These are phyloP conservation scores for Fratercula arctica DNA, from an alignment of 2,797 vertebrate species.

Conservation along the genomic window DNA sequence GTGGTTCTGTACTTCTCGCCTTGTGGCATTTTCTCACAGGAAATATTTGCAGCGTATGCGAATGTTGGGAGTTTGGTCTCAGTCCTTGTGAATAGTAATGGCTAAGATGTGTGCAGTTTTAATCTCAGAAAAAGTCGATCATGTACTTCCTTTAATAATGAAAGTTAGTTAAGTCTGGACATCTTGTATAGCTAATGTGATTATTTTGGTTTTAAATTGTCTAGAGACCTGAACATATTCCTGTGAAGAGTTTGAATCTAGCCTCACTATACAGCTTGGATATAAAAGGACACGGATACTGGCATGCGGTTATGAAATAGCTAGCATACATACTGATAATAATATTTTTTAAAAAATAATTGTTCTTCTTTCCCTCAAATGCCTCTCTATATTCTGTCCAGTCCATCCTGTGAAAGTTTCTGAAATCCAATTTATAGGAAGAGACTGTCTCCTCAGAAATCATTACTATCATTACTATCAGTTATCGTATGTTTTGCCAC, in stretches of 20 bases:
- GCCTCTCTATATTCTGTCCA: neutral
- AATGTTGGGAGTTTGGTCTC: neutral
- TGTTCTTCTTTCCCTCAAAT: neutral
- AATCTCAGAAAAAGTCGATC: neutral
- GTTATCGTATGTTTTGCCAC: neutral
- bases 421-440: neutral
- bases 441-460: neutral
- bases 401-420: neutral
- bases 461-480: accelerated
- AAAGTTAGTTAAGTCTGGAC: neutral
- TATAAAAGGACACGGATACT: neutral
- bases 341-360: neutral
- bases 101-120: neutral
- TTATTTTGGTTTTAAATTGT: neutral
- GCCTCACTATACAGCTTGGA: neutral
- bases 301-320: neutral
- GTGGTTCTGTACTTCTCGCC: neutral
- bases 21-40: neutral
- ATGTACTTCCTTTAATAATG: neutral
- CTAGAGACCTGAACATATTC: neutral
- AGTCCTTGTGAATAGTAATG: neutral
- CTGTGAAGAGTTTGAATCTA: neutral
- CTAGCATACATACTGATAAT: neutral
- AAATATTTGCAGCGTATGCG: neutral
- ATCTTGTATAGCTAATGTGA: neutral